Evolutionary conservation across 2,797 vertebrate genomes (phyloP).

Genomic region (Manis javanica): DNA sequence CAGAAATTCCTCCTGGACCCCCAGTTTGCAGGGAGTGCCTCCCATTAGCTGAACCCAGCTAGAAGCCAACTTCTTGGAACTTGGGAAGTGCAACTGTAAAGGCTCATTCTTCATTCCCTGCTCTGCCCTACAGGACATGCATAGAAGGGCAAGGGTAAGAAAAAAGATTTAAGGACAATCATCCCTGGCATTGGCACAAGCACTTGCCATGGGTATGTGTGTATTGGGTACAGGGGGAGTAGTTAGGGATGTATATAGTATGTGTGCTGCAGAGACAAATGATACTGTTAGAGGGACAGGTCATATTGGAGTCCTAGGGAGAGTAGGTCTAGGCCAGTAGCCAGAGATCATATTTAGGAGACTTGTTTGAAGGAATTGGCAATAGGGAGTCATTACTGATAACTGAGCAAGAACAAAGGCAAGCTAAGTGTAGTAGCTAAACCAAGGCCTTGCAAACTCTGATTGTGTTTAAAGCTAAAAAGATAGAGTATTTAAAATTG

Average conservation of each 20-base stretch:
- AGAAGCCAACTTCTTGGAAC: background rate
- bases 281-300: background rate
- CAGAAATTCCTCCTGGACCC: background rate
- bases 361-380: background rate
- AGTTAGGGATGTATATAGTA: background rate
- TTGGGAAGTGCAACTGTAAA: background rate
- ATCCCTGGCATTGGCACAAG: background rate
- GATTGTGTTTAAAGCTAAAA: background rate
- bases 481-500: background rate
- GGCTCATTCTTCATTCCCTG: background rate
- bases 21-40: background rate
- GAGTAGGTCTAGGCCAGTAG: background rate
- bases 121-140: background rate
- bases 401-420: background rate
- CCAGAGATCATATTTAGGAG: background rate
- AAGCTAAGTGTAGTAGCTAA: background rate
- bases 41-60: background rate
- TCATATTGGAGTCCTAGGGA: background rate
- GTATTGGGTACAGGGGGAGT: accelerated
- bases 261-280: background rate
- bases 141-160: background rate
- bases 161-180: background rate
- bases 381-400: background rate
- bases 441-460: background rate
- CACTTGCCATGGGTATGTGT: background rate